Percentiles rank a stretch among this genome's conserved stretches.
These are phyloP conservation scores for Diorhabda sublineata DNA, from an alignment of 1,140 invertebrate species.

Conservation along the genomic window DNA sequence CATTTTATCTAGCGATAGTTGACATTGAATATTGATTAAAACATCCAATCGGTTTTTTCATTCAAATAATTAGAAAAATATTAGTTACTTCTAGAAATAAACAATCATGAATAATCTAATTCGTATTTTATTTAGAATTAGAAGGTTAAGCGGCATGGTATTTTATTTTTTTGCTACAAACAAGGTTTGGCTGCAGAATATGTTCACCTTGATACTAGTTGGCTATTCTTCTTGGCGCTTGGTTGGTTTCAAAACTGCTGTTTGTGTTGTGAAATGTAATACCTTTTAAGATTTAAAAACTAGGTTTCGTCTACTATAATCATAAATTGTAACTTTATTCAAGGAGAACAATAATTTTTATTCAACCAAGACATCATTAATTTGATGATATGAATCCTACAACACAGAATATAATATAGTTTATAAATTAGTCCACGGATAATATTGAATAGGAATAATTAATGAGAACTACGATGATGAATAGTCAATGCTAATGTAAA, in stretches of 20 bases:
- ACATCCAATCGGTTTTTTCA: too few species aligned
- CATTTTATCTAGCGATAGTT: too few species aligned
- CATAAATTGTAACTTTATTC: background rate
- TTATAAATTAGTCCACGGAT: too few species aligned
- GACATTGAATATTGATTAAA: too few species aligned
- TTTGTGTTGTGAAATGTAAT: background rate
- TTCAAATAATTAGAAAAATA: too few species aligned
- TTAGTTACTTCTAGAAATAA: background rate
- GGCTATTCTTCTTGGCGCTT: background rate
- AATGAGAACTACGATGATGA: too few species aligned
- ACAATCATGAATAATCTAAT: constrained; percentile 3
- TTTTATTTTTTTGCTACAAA: background rate
- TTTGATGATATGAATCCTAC: too few species aligned
- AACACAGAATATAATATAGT: too few species aligned
- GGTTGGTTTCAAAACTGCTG: constrained; percentile 1
- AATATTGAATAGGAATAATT: too few species aligned
- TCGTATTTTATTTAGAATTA: constrained; percentile 1
- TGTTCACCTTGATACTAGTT: constrained; percentile 1
- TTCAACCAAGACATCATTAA: too few species aligned
- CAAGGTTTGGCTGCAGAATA: background rate
- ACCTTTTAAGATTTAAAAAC: background rate
- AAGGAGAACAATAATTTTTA: too few species aligned
- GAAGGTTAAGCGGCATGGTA: background rate
- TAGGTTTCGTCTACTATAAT: background rate
- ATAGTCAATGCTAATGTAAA: too few species aligned